Base-by-base conservation (phyloP, 2,888 invertebrate species). In the Meta bourneti region DNA sequence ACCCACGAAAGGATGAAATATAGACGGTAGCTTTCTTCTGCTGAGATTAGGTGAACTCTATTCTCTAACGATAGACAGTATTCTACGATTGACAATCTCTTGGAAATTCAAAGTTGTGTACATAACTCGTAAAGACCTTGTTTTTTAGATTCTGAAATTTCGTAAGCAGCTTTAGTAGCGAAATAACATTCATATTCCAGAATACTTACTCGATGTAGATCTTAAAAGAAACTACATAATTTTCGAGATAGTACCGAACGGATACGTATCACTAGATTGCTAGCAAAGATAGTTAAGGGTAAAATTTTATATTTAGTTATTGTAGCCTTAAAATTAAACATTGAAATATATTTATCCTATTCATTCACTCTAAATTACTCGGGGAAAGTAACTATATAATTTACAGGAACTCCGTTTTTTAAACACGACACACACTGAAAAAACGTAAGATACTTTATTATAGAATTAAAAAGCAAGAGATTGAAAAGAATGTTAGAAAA, bases 41-140 rank as follows among this genome's bases (percentile, higher is more conserved):
- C 11, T 9, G 48, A 34, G 48, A 34, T 79, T 9, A 80, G 48
- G 52, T 13, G 20, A 74, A 61, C 49, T 78, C 85, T 69, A 48
- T 70, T 78, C 70, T 69, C 19, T 49, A 83, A 77, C 20, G 49
- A 71, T 83, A 89, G 89, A 72, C 83, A 83, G 89, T 20, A 61
- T 83, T 77, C 49, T 79, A 90, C 79, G 69, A 84, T 51, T 86
- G 90, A 90, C 90, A 90, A 90, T 90, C 90, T 86, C 54, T 54
- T 61, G 74, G 49, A 81, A 75, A 90, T 86, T 90, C 90, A 90
- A 90, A 90, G 90, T 90, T 86, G 6, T 90, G 90, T 90, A 86
- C 11, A 85, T 90, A 89, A 77, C 70, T 69, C 77, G 77, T 78
- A 69, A 78, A 51, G 78, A 89, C 83, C 49, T 69, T 72, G 69